Evolutionary conservation across 2,797 vertebrate species (phyloP).

Genomic region (Dipus sagitta): DNA sequence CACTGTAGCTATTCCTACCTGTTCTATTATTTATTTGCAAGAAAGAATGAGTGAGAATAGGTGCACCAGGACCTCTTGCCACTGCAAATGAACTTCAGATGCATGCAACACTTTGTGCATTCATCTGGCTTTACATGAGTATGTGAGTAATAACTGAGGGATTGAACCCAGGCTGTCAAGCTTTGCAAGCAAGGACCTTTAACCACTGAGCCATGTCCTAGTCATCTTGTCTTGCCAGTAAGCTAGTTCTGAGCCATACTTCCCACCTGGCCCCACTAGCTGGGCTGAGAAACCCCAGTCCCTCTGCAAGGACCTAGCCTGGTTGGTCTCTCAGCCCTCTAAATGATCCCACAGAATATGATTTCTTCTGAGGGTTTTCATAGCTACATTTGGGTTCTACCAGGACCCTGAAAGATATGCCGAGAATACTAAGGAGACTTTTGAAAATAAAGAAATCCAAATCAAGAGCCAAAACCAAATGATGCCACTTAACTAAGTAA

Average conservation of each 20-base stretch:
- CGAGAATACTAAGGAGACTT: not conserved
- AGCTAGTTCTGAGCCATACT: not conserved
- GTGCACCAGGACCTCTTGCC: too few species aligned
- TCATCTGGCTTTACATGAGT: too few species aligned
- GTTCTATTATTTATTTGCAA: too few species aligned
- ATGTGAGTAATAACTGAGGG: too few species aligned
- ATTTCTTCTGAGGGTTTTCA: not conserved
- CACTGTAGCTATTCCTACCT: not conserved
- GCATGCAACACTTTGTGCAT: too few species aligned
- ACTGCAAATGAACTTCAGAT: too few species aligned
- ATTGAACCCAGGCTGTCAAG: too few species aligned
- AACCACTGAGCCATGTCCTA: too few species aligned
- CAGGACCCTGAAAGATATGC: not conserved
- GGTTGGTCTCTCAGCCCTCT: not conserved
- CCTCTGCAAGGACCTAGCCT: not conserved
- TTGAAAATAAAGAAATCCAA: slow-evolving; percentile 1
- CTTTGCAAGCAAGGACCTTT: too few species aligned
- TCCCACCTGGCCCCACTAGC: too few species aligned
- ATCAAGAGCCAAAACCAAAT: not conserved
- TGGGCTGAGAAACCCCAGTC: not conserved
- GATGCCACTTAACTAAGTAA: not conserved
- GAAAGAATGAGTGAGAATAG: not conserved
- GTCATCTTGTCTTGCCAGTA: not conserved
- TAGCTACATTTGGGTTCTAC: not conserved
- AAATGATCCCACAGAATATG: not conserved